These are phyloP conservation scores for Bombylius major DNA, from an alignment of 2,888 invertebrate species.

Conservation along the genomic window DNA sequence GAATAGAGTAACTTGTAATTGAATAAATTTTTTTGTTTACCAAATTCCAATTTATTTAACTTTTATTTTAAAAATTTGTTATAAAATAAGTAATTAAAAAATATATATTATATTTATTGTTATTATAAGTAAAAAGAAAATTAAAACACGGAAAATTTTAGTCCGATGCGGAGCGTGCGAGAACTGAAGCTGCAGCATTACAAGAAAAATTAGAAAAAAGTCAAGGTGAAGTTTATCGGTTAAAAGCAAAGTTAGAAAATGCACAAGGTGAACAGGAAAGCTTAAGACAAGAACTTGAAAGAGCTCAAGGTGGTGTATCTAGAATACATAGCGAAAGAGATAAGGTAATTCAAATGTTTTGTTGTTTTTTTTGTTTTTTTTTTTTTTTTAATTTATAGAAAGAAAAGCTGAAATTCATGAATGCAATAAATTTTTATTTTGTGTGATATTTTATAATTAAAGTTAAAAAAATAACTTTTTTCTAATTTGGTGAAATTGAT, in stretches of 20 bases:
- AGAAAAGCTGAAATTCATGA: too few species aligned
- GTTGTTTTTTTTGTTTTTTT: too few species aligned
- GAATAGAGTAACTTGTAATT: too few species aligned
- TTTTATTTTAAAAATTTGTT: neutral
- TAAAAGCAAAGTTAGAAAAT: conserved; percentile 88
- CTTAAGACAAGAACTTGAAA: conserved; percentile 82
- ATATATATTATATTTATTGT: neutral
- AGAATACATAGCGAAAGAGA: conserved; percentile 81
- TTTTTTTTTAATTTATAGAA: too few species aligned
- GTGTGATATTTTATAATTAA: too few species aligned
- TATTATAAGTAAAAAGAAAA: neutral
- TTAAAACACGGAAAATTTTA: conserved; percentile 15
- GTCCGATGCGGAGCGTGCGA: conserved; percentile 75
- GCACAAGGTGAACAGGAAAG: conserved; percentile 91
- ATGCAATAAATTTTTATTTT: neutral
- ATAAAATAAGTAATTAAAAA: neutral
- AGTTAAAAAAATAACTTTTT: too few species aligned
- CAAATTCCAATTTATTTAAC: too few species aligned
- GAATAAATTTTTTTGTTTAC: too few species aligned
- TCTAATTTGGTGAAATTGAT: too few species aligned
- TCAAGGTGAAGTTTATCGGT: conserved; percentile 86
- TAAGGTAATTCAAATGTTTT: conserved; percentile 39
- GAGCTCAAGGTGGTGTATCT: conserved; percentile 68
- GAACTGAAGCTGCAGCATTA: conserved; percentile 67
- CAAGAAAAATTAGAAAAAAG: conserved; percentile 91